phyloP scores from a whole-genome alignment of 2,797 vertebrate genomes.

The Botia kubotai region DNA sequence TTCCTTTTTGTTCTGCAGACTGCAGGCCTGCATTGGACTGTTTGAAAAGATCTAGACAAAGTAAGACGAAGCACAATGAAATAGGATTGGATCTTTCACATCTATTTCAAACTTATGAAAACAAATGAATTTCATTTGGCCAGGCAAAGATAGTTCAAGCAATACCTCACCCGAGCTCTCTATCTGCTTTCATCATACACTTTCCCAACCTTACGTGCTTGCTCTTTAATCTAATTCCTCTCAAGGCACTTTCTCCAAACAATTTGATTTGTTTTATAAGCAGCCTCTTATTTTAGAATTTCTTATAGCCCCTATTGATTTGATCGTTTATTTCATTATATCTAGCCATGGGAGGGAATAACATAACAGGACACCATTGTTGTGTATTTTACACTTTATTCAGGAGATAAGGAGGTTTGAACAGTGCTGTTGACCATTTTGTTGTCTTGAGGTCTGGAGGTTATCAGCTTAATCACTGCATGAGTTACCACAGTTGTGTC shows the following conservation, averaged over 20 bases:
- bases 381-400: not conserved
- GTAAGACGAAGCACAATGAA: slow-evolving; percentile 29
- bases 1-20: slow-evolving; percentile 8
- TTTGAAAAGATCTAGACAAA: slow-evolving; percentile 42
- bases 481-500: slow-evolving; percentile 43
- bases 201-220: slow-evolving; percentile 4
- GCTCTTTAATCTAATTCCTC: slow-evolving; percentile 46
- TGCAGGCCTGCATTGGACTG: not conserved
- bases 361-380: slow-evolving; percentile 18
- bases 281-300: slow-evolving; percentile 22
- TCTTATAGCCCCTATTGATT: not conserved
- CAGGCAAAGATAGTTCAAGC: slow-evolving; percentile 26
- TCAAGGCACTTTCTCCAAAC: slow-evolving; percentile 45
- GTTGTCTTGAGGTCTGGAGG: slow-evolving; percentile 39
- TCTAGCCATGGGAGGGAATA: slow-evolving; percentile 27
- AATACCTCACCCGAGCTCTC: slow-evolving; percentile 4
- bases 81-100: slow-evolving; percentile 10
- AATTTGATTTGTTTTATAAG: slow-evolving; percentile 39
- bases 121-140: slow-evolving; percentile 34
- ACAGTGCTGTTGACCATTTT: slow-evolving; percentile 4
- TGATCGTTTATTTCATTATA: slow-evolving; percentile 5
- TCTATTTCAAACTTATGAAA: slow-evolving; percentile 23
- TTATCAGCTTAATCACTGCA: slow-evolving; percentile 50
- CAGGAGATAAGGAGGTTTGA: slow-evolving; percentile 23
- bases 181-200: slow-evolving; percentile 14